Base-by-base conservation (phyloP, 2,888 invertebrate species). In the Subacronicta megacephala region DNA sequence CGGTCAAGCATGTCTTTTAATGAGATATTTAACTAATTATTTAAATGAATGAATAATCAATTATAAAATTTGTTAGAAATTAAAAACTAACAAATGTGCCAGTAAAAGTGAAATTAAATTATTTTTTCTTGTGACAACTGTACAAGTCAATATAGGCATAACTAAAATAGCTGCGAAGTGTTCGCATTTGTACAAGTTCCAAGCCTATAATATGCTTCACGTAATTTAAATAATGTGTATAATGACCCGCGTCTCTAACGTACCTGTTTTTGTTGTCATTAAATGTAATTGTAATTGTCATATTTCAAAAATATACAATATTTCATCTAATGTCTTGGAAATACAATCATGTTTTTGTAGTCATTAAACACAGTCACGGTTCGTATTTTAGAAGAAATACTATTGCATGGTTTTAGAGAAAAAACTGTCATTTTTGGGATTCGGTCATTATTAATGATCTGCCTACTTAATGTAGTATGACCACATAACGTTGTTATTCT, bases 201-300 rank as follows among this genome's bases (percentile, higher is more conserved):
- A 10, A 35, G 33, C 18, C 2, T 13, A 40, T 13, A 40, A 33
- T 29, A 1, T 18, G 0, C n/a, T 40, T 31, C 10, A 13, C 10
- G 12, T 43, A 33, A 16, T 49, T 26, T 15, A 50, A 7, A 55
- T 63, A 35, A 63, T 43, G 50, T 17, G 41, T 29, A 37, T 71
- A 64, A 65, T 41, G 15, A 65, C 44, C 18, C 6, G 36, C 44
- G 38, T 45, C 33, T 51, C 43, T 13, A 56, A 31, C 31, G 5
- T 6, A 31, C n/a, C 6, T 47, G 1, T 71, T 71, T 71, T 65
- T 66, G 47, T 23, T 1, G 33, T 45, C 59, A 58, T 66, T 71
- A 65, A 9, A 40, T 40, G 20, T 44, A 43, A 16, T 41, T 41
- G 13, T 60, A 44, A 40, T 41, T 51, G 35, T 33, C 36, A 47